These are phyloP conservation scores for Callipepla californica DNA, from an alignment of 2,113 vertebrate genomes.

Conservation along the genomic window DNA sequence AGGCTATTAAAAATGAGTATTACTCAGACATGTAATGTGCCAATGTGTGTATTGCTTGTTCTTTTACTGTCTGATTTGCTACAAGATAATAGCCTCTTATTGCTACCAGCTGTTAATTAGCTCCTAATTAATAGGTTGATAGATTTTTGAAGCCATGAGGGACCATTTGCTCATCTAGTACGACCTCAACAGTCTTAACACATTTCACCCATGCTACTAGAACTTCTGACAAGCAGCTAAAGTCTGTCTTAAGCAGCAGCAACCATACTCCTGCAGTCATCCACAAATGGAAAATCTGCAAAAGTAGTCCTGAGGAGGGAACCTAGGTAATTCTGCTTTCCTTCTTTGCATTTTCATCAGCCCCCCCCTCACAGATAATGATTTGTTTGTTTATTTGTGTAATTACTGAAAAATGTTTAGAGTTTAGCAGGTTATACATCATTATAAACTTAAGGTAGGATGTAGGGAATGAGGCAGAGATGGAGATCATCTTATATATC, in stretches of 20 bases:
- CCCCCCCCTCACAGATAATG: background rate
- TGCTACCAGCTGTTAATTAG: slow-evolving; percentile 68
- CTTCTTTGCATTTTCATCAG: rapidly evolving
- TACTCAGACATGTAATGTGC: background rate
- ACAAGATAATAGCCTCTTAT: slow-evolving; percentile 58
- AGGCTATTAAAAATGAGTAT: slow-evolving; percentile 2
- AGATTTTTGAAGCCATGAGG: slow-evolving; percentile 37
- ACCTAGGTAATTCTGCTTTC: background rate
- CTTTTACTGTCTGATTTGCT: slow-evolving; percentile 28
- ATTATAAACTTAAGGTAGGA: background rate
- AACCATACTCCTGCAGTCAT: background rate
- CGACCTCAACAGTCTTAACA: slow-evolving; percentile 29
- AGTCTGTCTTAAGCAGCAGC: background rate
- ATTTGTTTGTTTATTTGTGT: background rate
- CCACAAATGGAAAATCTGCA: background rate
- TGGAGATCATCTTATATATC: background rate
- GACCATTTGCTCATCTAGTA: slow-evolving; percentile 49
- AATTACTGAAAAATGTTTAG: background rate
- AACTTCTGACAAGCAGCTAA: background rate
- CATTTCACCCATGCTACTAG: background rate
- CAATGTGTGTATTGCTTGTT: background rate
- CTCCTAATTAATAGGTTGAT: slow-evolving; percentile 65
- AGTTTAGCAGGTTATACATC: background rate
- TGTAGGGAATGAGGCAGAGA: background rate
- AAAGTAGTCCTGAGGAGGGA: background rate